These are phyloP conservation scores for Coranthus polyacanthus DNA, from an alignment of 2,797 vertebrate species.

Conservation along the genomic window DNA sequence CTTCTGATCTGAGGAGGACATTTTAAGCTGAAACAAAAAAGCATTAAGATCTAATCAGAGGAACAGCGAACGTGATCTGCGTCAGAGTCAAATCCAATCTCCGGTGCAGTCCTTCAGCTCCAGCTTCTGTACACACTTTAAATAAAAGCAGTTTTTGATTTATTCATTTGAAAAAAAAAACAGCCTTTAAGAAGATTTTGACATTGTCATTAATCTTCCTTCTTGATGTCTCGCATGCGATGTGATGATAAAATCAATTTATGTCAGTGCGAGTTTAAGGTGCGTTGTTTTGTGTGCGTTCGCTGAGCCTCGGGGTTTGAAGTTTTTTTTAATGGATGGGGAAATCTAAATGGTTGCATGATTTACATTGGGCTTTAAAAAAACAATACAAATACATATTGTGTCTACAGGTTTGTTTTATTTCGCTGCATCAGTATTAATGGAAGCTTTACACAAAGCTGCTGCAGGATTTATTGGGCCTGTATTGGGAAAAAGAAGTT, in stretches of 20 bases:
- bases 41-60: not conserved
- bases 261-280: slow-evolving; percentile 19
- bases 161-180: slow-evolving; percentile 19
- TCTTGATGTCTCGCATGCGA: slow-evolving; percentile 20
- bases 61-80: not conserved
- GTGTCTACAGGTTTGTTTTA: slow-evolving; percentile 7
- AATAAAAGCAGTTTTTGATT: slow-evolving; percentile 18
- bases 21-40: not conserved
- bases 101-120: not conserved
- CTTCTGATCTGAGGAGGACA: slow-evolving; percentile 1
- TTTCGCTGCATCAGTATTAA: slow-evolving; percentile 2
- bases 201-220: slow-evolving; percentile 44
- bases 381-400: slow-evolving; percentile 21
- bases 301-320: slow-evolving; percentile 10
- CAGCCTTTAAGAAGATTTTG: slow-evolving; percentile 27
- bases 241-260: slow-evolving; percentile 40
- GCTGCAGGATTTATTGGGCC: slow-evolving; percentile 41
- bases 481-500: slow-evolving; percentile 38
- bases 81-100: slow-evolving; percentile 10
- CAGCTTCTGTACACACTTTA: not conserved
- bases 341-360: slow-evolving; percentile 33
- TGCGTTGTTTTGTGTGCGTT: slow-evolving; percentile 33
- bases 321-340: slow-evolving; percentile 40
- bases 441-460: too few species aligned
- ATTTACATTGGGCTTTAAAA: too few species aligned